A percentile compares a stretch with the other conserved stretches of the same genome.
phyloP scores from a whole-genome alignment of 2,113 vertebrate species.

The Passerina amoena region DNA sequence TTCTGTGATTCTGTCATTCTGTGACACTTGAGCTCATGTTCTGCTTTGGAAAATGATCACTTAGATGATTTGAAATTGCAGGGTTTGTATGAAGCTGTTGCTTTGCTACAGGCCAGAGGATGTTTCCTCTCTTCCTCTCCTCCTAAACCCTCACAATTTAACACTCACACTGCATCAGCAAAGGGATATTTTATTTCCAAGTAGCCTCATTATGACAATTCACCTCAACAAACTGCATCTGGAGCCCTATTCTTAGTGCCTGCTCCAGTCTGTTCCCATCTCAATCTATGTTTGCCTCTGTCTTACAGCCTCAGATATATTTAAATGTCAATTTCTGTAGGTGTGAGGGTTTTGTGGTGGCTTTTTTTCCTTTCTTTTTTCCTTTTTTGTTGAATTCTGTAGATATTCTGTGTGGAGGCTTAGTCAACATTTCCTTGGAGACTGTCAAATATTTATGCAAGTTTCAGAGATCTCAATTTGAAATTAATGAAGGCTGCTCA shows the following conservation, averaged over 20 bases:
- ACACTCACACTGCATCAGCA: neutral
- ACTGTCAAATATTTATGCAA: constrained; percentile 69
- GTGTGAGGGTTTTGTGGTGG: neutral
- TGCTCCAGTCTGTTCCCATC: neutral
- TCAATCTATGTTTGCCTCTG: neutral
- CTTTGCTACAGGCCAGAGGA: neutral
- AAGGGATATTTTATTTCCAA: neutral
- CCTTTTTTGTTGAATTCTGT: neutral
- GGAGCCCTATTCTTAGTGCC: neutral
- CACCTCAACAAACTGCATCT: neutral
- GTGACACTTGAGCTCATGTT: neutral
- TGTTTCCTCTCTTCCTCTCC: neutral
- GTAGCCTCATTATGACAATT: neutral
- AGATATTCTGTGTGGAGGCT: constrained; percentile 42
- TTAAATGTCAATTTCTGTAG: constrained; percentile 24
- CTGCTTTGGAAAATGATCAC: neutral
- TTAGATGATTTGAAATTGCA: neutral
- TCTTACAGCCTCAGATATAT: constrained; percentile 4
- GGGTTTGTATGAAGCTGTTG: neutral
- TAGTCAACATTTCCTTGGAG: constrained; percentile 61
- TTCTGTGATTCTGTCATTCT: neutral
- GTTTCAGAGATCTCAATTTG: constrained; percentile 67
- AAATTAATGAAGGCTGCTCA: constrained; percentile 66
- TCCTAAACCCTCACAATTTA: neutral
- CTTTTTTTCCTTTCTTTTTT: neutral